Conservation (phyloP, 2,113 vertebrate species). For the Chrysochloris asiatica region DNA sequence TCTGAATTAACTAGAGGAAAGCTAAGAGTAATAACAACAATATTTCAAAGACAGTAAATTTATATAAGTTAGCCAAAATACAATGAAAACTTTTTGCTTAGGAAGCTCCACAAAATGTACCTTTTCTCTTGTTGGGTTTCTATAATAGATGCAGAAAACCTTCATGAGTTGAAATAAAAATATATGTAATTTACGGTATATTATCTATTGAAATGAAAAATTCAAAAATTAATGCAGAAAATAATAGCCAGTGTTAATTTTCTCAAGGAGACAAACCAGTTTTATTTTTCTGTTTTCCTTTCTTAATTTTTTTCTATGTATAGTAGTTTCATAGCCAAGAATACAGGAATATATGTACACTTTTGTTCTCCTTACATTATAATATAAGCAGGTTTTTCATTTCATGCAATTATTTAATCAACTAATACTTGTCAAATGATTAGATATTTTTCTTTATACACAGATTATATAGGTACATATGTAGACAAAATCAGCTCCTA, state of each 20-base stretch:
- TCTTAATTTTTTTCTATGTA: neutral
- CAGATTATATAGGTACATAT: neutral
- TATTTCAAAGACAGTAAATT: rapidly evolving
- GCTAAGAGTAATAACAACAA: neutral
- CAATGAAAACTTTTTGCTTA: neutral
- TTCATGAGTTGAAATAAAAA: neutral
- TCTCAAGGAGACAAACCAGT: neutral
- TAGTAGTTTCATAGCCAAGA: neutral
- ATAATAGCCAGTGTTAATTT: neutral
- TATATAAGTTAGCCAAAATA: neutral
- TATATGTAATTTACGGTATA: neutral
- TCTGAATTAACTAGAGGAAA: neutral
- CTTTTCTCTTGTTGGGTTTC: neutral
- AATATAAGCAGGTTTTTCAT: neutral
- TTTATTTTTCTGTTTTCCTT: neutral
- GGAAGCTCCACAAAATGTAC: neutral
- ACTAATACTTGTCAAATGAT: neutral
- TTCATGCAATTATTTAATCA: neutral
- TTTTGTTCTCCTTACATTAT: neutral
- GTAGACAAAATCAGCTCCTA: rapidly evolving
- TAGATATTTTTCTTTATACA: neutral
- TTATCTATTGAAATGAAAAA: neutral
- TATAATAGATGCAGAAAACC: neutral
- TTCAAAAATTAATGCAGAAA: neutral
- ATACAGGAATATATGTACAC: neutral